Conservation (phyloP, 2,888 invertebrate species). For the Scaptomyza caliginosa region DNA sequence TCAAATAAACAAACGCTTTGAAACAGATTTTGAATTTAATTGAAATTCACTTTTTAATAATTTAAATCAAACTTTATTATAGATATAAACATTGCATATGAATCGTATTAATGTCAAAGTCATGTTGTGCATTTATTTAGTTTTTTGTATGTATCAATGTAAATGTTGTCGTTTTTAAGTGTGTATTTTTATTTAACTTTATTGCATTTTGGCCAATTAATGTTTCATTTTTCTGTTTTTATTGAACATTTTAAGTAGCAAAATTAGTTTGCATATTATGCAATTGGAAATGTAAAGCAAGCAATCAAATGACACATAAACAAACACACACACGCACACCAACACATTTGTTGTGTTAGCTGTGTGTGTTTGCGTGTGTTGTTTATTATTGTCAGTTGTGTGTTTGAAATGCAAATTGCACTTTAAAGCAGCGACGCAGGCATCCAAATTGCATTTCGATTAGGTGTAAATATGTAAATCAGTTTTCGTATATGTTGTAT, state of each 20-base stretch:
- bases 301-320: conserved; percentile 1
- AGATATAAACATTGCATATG: not conserved
- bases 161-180: not conserved
- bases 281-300: conserved; percentile 16
- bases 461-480: conserved; percentile 33
- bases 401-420: conserved; percentile 38
- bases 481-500: not conserved
- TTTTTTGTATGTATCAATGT: not conserved
- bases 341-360: conserved; percentile 3
- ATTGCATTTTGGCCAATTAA: not conserved
- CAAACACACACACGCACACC: not conserved
- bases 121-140: not conserved
- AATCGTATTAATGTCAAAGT: not conserved
- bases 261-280: conserved; percentile 14
- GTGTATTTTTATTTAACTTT: not conserved
- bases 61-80: conserved; percentile 14
- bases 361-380: conserved; percentile 5
- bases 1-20: not conserved
- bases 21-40: conserved; percentile 1
- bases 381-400: conserved; percentile 4
- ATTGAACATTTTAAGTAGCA: not conserved
- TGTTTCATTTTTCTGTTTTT: conserved; percentile 5
- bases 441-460: conserved; percentile 2
- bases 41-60: conserved; percentile 9
- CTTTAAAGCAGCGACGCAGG: conserved; percentile 8